phyloP scores from a whole-genome alignment of 2,113 vertebrate genomes.

The Vombatus ursinus region DNA sequence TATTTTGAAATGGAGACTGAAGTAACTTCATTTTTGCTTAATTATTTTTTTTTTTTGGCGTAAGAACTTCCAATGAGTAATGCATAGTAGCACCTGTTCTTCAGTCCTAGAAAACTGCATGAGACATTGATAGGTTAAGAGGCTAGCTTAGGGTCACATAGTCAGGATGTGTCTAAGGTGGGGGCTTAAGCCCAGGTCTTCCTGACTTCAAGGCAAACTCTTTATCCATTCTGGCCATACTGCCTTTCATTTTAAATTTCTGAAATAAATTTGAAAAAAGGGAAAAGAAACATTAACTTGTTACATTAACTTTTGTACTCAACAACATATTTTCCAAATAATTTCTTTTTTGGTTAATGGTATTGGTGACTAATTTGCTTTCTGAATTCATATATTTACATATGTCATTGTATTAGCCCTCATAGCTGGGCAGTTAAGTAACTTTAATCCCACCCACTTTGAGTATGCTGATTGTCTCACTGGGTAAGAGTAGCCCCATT shows the following conservation, averaged over 20 bases:
- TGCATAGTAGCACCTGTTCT: background rate
- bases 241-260: background rate
- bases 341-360: background rate
- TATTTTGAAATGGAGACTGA: background rate
- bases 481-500: slow-evolving; percentile 70
- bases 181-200: background rate
- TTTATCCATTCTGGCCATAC: background rate
- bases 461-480: slow-evolving; percentile 61
- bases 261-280: background rate
- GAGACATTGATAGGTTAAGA: background rate
- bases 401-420: slow-evolving; percentile 41
- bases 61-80: background rate
- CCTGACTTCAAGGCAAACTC: background rate
- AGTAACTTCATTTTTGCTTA: background rate
- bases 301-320: too few relatives aligned
- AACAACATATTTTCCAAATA: background rate
- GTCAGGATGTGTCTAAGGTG: background rate
- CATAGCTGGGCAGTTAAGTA: slow-evolving; percentile 34
- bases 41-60: background rate
- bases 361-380: background rate
- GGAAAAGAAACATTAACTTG: background rate
- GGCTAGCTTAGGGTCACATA: background rate
- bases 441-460: slow-evolving; percentile 58
- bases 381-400: slow-evolving; percentile 11
- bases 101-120: background rate